Percentiles rank a stretch among this genome's conserved stretches.
These are phyloP conservation scores for Cheilosia vernalis DNA, from an alignment of 2,888 invertebrate species.

Conservation along the genomic window DNA sequence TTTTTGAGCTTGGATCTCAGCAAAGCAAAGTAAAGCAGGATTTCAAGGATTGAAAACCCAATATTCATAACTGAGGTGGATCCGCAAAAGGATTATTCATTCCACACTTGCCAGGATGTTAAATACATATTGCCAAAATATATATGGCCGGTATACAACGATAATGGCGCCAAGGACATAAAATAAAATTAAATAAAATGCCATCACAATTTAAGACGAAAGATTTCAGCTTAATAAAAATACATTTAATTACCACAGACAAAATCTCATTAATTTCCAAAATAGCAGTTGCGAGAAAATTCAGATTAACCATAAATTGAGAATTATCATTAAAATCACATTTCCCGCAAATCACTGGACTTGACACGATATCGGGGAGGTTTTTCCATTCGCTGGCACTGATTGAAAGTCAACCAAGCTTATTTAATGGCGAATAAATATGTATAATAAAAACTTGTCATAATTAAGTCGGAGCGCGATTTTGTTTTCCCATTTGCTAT, in stretches of 20 bases:
- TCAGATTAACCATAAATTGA: conserved; percentile 14
- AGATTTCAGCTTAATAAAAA: neutral
- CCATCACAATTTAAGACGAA: too few relatives aligned
- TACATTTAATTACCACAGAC: neutral
- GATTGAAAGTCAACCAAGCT: conserved; percentile 10
- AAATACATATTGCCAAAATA: too few relatives aligned
- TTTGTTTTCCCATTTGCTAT: neutral
- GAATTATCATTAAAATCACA: neutral
- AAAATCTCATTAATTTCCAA: neutral
- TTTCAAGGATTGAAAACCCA: too few relatives aligned
- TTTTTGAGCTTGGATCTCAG: too few relatives aligned
- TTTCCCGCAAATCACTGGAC: conserved; percentile 11
- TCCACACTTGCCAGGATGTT: too few relatives aligned
- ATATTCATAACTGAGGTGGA: too few relatives aligned
- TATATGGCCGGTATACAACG: too few relatives aligned
- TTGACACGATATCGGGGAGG: neutral
- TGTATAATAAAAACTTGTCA: conserved; percentile 4
- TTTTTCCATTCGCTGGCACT: neutral
- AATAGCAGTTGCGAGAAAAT: neutral
- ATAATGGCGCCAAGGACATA: too few relatives aligned
- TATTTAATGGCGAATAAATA: conserved; percentile 16
- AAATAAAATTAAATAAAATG: too few relatives aligned
- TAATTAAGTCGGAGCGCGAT: conserved; percentile 8
- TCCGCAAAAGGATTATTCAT: too few relatives aligned
- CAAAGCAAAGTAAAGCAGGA: too few relatives aligned